Percentiles rank a stretch among this genome's conserved stretches.
These are phyloP conservation scores for Gymnoscelis rufifasciata DNA, from an alignment of 2,888 invertebrate genomes.

Conservation along the genomic window DNA sequence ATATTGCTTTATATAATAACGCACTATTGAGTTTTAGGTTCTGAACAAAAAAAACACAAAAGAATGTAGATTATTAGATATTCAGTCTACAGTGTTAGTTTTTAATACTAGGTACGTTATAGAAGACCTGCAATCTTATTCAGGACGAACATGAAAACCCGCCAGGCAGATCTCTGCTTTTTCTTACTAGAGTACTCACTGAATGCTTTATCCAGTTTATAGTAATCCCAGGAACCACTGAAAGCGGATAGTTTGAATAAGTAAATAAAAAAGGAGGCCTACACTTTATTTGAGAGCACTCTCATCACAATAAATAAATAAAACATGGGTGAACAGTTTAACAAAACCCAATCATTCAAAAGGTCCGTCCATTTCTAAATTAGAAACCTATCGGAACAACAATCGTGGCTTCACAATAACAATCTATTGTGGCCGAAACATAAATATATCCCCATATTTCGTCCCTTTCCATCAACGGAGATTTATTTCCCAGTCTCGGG, in stretches of 20 bases:
- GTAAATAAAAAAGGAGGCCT: slow-evolving; percentile 11
- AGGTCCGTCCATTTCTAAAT: slow-evolving; percentile 32
- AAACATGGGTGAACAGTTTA: slow-evolving; percentile 24
- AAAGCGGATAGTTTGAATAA: slow-evolving; percentile 9
- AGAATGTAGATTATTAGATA: no score
- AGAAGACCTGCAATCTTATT: no score
- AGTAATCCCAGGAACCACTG: neutral
- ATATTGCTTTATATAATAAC: no score
- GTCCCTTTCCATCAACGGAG: slow-evolving; percentile 32
- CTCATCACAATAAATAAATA: slow-evolving; percentile 20
- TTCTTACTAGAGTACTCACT: no score
- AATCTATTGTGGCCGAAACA: slow-evolving; percentile 32
- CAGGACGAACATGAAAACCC: no score
- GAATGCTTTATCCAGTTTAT: neutral
- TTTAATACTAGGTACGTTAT: no score
- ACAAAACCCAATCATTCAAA: slow-evolving; percentile 29
- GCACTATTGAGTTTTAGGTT: no score
- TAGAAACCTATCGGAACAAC: slow-evolving; percentile 32
- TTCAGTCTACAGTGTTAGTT: no score
- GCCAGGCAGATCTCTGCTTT: no score
- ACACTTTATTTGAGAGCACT: slow-evolving; percentile 13
- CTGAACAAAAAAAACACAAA: no score
- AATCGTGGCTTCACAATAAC: slow-evolving; percentile 32
- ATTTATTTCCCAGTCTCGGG: slow-evolving; percentile 31
- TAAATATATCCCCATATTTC: slow-evolving; percentile 33